Evolutionary conservation across 2,888 invertebrate species (phyloP).

Genomic region (Lymantria dispar): DNA sequence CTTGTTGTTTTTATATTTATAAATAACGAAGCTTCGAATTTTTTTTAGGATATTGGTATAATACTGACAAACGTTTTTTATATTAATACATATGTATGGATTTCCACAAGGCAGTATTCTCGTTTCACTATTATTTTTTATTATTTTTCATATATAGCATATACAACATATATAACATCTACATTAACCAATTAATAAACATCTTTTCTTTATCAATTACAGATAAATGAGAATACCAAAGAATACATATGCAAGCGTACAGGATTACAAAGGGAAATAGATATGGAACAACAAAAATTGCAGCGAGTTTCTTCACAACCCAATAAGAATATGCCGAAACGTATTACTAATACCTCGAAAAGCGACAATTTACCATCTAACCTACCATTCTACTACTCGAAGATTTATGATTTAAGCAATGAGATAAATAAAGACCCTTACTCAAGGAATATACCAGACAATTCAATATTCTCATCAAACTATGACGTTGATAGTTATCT

Average conservation of each 20-base stretch:
- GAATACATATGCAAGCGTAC: constrained; percentile 73
- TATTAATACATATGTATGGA: background rate
- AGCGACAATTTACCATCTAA: constrained; percentile 54
- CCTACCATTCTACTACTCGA: constrained; percentile 62
- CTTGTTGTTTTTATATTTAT: too few species aligned
- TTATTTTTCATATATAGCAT: too few species aligned
- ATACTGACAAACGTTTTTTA: background rate
- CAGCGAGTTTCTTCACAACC: constrained; percentile 36
- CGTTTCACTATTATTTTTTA: too few species aligned
- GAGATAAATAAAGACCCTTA: constrained; percentile 47
- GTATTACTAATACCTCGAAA: constrained; percentile 35
- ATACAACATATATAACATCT: too few species aligned
- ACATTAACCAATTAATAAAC: too few species aligned
- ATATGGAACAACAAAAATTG: constrained; percentile 54
- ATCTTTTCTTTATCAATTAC: constrained; percentile 22
- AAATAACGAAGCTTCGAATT: too few species aligned
- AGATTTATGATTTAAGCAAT: constrained; percentile 21
- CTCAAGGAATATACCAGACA: constrained; percentile 74
- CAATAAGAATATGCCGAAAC: constrained; percentile 5
- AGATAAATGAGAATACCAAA: constrained; percentile 76
- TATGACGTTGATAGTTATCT: constrained; percentile 71
- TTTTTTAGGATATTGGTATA: too few species aligned
- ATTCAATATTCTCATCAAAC: constrained; percentile 61
- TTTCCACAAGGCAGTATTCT: too few species aligned
- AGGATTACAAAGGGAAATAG: constrained; percentile 74